Evolutionary conservation across 2,888 invertebrate species (phyloP), one percentile per base, ranked within the genome.

Genomic region (Leptinotarsa peninsularis): DNA sequence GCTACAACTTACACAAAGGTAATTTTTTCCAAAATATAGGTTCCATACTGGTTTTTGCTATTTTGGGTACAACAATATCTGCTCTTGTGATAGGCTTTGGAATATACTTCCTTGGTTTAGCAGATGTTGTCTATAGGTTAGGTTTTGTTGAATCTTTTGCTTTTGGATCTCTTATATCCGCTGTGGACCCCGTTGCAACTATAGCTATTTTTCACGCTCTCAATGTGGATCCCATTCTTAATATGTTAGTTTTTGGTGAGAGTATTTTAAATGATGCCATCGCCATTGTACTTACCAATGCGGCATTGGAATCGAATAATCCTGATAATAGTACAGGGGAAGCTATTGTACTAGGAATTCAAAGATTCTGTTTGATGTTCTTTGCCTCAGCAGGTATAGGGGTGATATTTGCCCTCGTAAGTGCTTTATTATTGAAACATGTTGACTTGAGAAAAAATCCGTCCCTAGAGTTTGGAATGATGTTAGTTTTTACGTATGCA

Each of bases 121-220:
- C 95, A 0, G 93, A 95, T 85, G 95, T 96, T 13, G 98, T 97
- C 0, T 99, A 98, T 87, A 93, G 93, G 87, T 90, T 99, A 75
- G 95, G 95, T 87, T 96, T 98, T 88, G 95, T 98, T 10, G 98
- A 99, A 89, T 98, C 98, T 73, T 99, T 99, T 91, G 99, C 99
- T 1, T 99, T 99, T 90, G 99, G 99, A 10, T 98, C 98, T 0
- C 89, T 98, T 77, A 98, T 99, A 87, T 99, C 98, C 2, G 99
- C 99, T 43, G 99, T 99, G 4, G 99, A 99, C 90, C 99, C 99
- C 0, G 99, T 99, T 0, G 99, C 99, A 4, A 99, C 99, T 0
- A 94, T 99, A 49, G 99, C 99, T 14, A 99, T 99, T 82, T 99
- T 99, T 86, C 98, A 99, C 89, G 98, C 98, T 2, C 89, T 99